phyloP scores from a whole-genome alignment of 2,113 vertebrate species.

The Atrichornis clamosus region DNA sequence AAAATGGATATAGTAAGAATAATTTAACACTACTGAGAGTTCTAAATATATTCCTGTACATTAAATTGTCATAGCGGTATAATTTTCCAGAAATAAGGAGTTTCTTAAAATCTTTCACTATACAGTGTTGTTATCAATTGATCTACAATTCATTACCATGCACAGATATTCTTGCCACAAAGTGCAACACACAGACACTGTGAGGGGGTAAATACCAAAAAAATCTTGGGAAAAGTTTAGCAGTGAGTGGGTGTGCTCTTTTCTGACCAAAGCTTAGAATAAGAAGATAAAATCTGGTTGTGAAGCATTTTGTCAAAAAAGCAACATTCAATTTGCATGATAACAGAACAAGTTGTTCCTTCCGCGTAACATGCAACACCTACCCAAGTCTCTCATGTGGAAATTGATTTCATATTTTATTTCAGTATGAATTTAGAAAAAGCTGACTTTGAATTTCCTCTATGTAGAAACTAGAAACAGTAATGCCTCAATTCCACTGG shows the following conservation, averaged over 20 bases:
- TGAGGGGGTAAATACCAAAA: neutral
- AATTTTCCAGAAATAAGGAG: neutral
- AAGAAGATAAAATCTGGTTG: slow-evolving; percentile 34
- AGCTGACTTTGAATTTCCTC: slow-evolving; percentile 26
- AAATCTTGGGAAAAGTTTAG: neutral
- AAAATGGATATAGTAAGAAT: neutral
- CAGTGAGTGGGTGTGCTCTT: neutral
- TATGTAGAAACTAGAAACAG: neutral
- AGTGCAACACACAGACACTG: neutral
- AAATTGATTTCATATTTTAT: neutral
- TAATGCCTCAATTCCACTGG: neutral
- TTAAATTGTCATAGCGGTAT: neutral
- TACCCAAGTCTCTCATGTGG: slow-evolving; percentile 34
- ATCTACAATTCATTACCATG: neutral
- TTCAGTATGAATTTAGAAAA: slow-evolving; percentile 28
- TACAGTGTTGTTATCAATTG: neutral
- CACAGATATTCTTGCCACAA: neutral
- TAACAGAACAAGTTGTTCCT: slow-evolving; percentile 54
- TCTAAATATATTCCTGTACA: neutral
- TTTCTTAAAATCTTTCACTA: neutral
- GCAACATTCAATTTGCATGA: slow-evolving; percentile 49
- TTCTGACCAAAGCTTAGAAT: slow-evolving; percentile 35
- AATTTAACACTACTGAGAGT: neutral
- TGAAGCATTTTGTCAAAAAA: slow-evolving; percentile 57
- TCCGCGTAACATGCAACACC: slow-evolving; percentile 29